Conservation (phyloP, 1,140 invertebrate genomes). For the Philaenus spumarius region DNA sequence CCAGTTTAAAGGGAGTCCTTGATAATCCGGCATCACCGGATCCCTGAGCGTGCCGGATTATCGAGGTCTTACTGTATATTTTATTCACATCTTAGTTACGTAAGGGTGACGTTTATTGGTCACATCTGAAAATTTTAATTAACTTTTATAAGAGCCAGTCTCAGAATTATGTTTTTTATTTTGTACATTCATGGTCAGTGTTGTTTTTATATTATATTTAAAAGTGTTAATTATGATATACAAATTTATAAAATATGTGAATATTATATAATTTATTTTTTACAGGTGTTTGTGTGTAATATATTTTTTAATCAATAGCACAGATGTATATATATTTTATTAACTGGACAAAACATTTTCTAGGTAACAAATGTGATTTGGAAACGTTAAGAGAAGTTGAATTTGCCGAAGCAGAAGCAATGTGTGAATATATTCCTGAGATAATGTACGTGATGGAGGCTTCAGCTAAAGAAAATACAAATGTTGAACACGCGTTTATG, state of each 20-base stretch:
- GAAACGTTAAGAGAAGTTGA: conserved; percentile 74
- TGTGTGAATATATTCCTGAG: conserved; percentile 77
- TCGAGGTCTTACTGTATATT: too few species aligned
- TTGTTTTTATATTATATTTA: neutral
- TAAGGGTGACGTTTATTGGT: too few species aligned
- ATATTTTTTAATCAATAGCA: neutral
- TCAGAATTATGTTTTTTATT: neutral
- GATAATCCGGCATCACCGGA: too few species aligned
- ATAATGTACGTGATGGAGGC: conserved; percentile 82
- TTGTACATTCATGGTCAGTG: neutral
- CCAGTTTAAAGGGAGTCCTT: too few species aligned
- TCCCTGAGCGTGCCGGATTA: too few species aligned
- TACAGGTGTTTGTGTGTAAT: too few species aligned
- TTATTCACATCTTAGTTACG: too few species aligned
- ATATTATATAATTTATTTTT: neutral
- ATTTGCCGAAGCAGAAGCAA: conserved; percentile 71
- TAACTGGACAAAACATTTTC: conserved; percentile 22
- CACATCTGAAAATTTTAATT: too few species aligned
- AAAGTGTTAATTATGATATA: neutral
- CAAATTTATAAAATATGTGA: neutral
- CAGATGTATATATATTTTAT: neutral
- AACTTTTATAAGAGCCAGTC: too few species aligned
- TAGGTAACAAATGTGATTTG: conserved; percentile 83
- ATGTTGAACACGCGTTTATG: conserved; percentile 87
- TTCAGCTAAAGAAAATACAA: conserved; percentile 89